Percentiles rank a stretch among this genome's conserved stretches.
Evolutionary conservation across 1,140 invertebrate genomes (phyloP).

Genomic region (Lysiphlebus fabarum): DNA sequence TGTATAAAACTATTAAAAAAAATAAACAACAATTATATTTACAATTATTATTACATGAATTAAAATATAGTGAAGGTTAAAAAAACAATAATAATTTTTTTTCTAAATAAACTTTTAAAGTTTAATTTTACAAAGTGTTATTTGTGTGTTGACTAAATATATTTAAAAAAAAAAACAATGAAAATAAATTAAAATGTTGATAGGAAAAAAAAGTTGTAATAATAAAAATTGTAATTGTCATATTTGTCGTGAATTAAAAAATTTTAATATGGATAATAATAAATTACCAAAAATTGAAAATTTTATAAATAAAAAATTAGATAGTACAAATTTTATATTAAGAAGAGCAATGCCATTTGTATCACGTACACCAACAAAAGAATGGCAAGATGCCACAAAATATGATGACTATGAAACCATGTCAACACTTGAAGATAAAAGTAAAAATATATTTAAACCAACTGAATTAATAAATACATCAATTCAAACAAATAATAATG

Average conservation of each 20-base stretch:
- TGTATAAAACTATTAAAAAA: too few species aligned
- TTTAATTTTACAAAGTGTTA: background rate
- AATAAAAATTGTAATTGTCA: conserved; percentile 55
- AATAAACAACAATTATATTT: too few species aligned
- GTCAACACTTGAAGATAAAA: conserved; percentile 37
- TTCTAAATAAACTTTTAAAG: background rate
- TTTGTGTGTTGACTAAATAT: conserved; percentile 37
- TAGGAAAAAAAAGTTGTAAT: conserved; percentile 25
- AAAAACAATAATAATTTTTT: background rate
- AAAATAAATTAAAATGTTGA: conserved; percentile 21
- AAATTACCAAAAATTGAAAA: conserved; percentile 8
- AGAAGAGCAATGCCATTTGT: conserved; percentile 59
- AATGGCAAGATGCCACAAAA: conserved; percentile 56
- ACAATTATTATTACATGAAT: background rate
- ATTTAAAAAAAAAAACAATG: conserved; percentile 45
- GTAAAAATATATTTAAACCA: background rate
- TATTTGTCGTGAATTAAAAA: conserved; percentile 59
- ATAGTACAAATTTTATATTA: conserved; percentile 60
- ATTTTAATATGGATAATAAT: conserved; percentile 37
- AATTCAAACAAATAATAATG: too few species aligned
- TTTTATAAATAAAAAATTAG: conserved; percentile 32
- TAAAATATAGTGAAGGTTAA: background rate
- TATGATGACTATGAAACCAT: conserved; percentile 48
- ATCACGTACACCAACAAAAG: conserved; percentile 49
- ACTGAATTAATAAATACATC: too few species aligned